Evolutionary conservation across 1,140 invertebrate species (phyloP), one percentile per base, ranked within the genome.

Genomic region (Tetranychus cinnabarinus): DNA sequence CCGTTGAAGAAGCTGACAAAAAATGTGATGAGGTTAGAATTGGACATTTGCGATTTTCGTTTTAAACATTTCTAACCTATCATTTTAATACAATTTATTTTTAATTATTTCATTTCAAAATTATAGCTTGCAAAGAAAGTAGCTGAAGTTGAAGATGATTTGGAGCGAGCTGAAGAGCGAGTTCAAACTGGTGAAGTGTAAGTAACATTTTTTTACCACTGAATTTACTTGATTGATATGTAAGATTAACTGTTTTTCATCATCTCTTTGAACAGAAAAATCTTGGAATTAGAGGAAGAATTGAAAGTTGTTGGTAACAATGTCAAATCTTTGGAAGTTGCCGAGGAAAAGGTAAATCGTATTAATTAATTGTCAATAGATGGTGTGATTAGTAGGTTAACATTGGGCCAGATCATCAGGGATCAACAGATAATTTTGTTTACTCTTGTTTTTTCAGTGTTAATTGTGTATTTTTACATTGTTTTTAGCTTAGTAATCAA

Each of bases 101-200:
- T 42, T n/a, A 52, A 52, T 52, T 33, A 15, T 23, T 23, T 15
- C 48, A 15, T 23, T 52, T n/a, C 5, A 52, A 52, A 52, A 13
- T 37, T 36, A 15, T 37, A 98, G 95, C 93, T 98, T 75, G 93
- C 96, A 80, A 93, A 96, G 88, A 97, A 98, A 82, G 86, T 99
- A 82, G 95, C 95, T 77, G 97, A 98, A 88, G 91, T 98, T 82
- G 96, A 99, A 81, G 93, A 95, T 75, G 96, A 99, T 80, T 82
- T 99, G 77, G 96, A 99, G 78, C 86, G 95, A 79, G 92, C 96
- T 68, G 96, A 99, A 82, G 92, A 98, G 78, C 87, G 96, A 77
- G 90, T 95, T 70, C 92, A 97, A 77, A 80, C 91, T 73, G 93
- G 95, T 78, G 96, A 99, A 85, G 88, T 89, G 93, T 97, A 88